Percentiles rank a stretch among this genome's conserved stretches.
Conservation (phyloP, 2,888 invertebrate species). For the Harpalus rufipes region DNA sequence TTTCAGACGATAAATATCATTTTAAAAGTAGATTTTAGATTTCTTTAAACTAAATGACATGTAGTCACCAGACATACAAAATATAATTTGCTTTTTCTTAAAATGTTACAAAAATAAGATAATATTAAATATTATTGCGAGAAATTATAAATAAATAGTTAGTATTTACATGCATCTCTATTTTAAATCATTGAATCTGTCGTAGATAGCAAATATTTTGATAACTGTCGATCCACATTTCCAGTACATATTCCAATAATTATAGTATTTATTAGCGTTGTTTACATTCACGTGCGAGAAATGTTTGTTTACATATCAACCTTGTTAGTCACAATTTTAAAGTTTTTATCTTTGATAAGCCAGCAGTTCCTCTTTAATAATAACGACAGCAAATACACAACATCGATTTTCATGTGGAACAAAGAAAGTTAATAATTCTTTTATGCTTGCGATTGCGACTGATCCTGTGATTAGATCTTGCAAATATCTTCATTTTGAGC, state of each 20-base stretch:
- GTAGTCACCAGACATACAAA: no score
- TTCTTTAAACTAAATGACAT: no score
- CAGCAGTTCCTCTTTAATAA: slow-evolving; percentile 44
- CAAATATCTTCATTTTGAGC: slow-evolving; percentile 40
- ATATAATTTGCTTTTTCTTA: no score
- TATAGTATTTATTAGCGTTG: slow-evolving; percentile 21
- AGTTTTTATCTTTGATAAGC: slow-evolving; percentile 29
- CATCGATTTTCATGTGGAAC: slow-evolving; percentile 45
- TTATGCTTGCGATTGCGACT: slow-evolving; percentile 8
- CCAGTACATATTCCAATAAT: slow-evolving; percentile 15
- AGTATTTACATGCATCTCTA: background rate
- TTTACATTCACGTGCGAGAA: slow-evolving; percentile 18
- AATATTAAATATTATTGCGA: background rate
- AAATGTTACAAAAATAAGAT: background rate
- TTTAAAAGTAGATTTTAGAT: no score
- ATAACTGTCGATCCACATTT: background rate
- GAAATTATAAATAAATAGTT: background rate
- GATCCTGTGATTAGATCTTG: slow-evolving; percentile 39
- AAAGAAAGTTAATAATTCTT: slow-evolving; percentile 44
- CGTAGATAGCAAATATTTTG: background rate
- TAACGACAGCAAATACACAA: slow-evolving; percentile 22
- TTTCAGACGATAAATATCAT: no score
- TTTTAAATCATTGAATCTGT: background rate
- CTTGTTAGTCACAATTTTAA: slow-evolving; percentile 42
- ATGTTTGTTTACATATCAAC: slow-evolving; percentile 43